A percentile compares a stretch with the other conserved stretches of the same genome.
These are phyloP conservation scores for Panopea generosa DNA, from an alignment of 2,888 invertebrate species.

Conservation along the genomic window DNA sequence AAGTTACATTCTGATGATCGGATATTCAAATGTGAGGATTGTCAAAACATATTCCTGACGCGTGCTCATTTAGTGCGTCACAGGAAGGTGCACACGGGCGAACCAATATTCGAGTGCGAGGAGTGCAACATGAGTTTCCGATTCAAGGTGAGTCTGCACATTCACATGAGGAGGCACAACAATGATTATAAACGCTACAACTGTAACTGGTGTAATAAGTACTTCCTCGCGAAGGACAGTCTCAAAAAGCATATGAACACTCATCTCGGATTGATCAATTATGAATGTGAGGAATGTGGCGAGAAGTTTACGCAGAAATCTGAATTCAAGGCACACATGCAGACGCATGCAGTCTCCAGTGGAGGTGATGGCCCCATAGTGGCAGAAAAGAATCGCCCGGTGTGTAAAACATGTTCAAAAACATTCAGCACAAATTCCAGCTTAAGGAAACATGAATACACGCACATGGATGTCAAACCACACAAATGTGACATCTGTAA, in stretches of 20 bases:
- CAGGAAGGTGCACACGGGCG: conserved; percentile 34
- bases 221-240: conserved; percentile 48
- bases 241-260: conserved; percentile 39
- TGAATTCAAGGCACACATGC: conserved; percentile 37
- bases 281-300: conserved; percentile 45
- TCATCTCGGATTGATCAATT: conserved; percentile 25
- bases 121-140: conserved; percentile 52
- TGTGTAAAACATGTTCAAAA: conserved; percentile 46
- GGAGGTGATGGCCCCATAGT: neutral
- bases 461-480: conserved; percentile 52
- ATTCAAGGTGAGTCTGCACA: conserved; percentile 55
- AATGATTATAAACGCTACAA: conserved; percentile 41
- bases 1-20: conserved; percentile 37
- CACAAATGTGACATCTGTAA: conserved; percentile 55
- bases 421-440: conserved; percentile 58
- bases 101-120: conserved; percentile 39
- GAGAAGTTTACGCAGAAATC: conserved; percentile 42
- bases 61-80: conserved; percentile 47
- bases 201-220: conserved; percentile 46
- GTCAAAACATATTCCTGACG: conserved; percentile 41
- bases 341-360: neutral
- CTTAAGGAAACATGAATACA: conserved; percentile 53
- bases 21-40: conserved; percentile 47
- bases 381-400: conserved; percentile 17
- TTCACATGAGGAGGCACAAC: conserved; percentile 58